Evolutionary conservation across 1,140 invertebrate genomes (phyloP).

Genomic region (Calliphora vicina): DNA sequence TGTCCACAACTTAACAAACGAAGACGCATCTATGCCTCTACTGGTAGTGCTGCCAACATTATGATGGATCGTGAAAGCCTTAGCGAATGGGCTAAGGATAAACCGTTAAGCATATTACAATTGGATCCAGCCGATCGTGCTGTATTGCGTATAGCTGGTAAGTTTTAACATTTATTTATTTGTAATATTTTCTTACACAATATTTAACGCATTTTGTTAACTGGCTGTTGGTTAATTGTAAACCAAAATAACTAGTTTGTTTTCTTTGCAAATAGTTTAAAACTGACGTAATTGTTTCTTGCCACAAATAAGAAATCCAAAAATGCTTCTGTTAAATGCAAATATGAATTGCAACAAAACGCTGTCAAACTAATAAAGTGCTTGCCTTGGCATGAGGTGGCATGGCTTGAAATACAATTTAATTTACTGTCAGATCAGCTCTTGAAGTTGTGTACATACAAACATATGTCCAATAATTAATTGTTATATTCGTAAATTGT

Average conservation of each 20-base stretch:
- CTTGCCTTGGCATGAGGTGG: neutral
- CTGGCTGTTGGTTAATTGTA: no score
- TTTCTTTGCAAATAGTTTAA: neutral
- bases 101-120: constrained; percentile 94
- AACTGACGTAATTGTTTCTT: neutral
- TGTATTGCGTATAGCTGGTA: constrained; percentile 95
- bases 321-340: neutral
- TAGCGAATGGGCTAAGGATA: constrained; percentile 95
- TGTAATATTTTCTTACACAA: neutral
- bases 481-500: neutral
- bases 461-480: no score
- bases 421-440: neutral
- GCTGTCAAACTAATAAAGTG: neutral
- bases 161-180: constrained; percentile 52
- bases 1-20: constrained; percentile 43
- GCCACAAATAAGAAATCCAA: neutral
- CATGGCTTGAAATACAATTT: neutral
- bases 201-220: neutral
- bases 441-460: neutral
- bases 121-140: constrained; percentile 93
- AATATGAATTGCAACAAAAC: neutral
- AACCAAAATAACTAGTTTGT: neutral
- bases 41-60: constrained; percentile 59
- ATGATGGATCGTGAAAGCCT: constrained; percentile 70
- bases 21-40: constrained; percentile 59